A percentile compares a stretch with the other conserved stretches of the same genome.
Conservation (phyloP, 2,888 invertebrate species). For the Lottia gigantea region DNA sequence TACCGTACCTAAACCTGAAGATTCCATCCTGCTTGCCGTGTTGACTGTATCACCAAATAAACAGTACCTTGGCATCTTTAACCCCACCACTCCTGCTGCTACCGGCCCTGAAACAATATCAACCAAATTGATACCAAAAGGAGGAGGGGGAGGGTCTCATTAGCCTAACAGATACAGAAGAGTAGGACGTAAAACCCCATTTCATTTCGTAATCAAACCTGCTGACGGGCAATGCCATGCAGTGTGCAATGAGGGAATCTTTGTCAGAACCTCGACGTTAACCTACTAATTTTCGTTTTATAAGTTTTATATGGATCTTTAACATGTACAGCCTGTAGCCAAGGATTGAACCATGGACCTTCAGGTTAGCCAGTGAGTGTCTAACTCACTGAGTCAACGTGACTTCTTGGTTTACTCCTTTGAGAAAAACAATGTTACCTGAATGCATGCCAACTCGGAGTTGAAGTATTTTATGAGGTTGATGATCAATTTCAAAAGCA, state of each 20-base stretch:
- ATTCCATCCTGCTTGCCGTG: slow-evolving; percentile 60
- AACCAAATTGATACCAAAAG: no score
- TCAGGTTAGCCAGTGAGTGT: not conserved
- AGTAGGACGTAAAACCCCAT: no score
- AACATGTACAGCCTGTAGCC: no score
- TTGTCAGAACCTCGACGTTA: no score
- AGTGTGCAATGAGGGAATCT: no score
- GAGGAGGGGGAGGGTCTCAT: no score
- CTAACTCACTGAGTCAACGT: not conserved
- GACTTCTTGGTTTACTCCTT: not conserved
- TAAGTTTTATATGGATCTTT: no score
- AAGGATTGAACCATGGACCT: not conserved
- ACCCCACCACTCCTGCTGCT: slow-evolving; percentile 89
- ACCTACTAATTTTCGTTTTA: no score
- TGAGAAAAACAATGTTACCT: slow-evolving; percentile 31
- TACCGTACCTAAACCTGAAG: slow-evolving; percentile 48
- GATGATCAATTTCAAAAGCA: slow-evolving; percentile 47
- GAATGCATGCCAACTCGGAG: slow-evolving; percentile 52
- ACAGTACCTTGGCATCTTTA: slow-evolving; percentile 92
- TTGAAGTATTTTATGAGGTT: slow-evolving; percentile 43
- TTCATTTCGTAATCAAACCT: no score
- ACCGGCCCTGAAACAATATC: slow-evolving; percentile 40
- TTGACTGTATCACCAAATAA: slow-evolving; percentile 62
- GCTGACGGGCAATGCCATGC: no score
- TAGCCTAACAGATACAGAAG: no score